Base-by-base conservation (phyloP, 1,140 invertebrate genomes). In the Cardiocondyla obscurior region DNA sequence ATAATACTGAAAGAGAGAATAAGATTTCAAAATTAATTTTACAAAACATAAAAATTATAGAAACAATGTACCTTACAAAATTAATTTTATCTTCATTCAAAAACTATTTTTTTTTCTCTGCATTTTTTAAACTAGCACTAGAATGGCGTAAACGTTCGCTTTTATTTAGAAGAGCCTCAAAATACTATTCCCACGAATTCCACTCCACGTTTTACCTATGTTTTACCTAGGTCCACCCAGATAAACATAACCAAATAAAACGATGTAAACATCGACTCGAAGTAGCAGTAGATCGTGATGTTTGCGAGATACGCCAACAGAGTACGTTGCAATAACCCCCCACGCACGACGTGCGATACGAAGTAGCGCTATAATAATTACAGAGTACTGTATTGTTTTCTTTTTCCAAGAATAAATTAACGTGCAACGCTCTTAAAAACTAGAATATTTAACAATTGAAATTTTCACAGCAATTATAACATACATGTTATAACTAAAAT, bases 321-420 rank as follows among this genome's bases (percentile, higher is more conserved):
- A 79, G 62, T 3, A 25, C 60, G 36, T 19, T 25, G 19, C 33
- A 19, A 25, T 79, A 55, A n/a, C n/a, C 28, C 22, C 22, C 12
- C 4, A 33, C 60, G 74, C 16, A 3, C 51, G 22, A 22, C 16
- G 25, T 14, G 30, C 25, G 30, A 44, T 14, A 25, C 28, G 14
- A 33, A 44, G 58, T 73, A 3, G 33, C 16, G 19, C 25, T 49
- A n/a, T n/a, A n/a, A n/a, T n/a, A 30, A 49, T 19, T 25, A 16
- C 8, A 36, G 19, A 16, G 8, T 14, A 10, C 12, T n/a, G 16
- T 60, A 57, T 55, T 30, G 30, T 44, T 73, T 58, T 46, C n/a
- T 5, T 62, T 33, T 33, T 62, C 22, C 12, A 2, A 62, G 12
- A 76, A 76, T 36, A 76, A 53, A 36, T 30, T 36, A 53, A 74